These are phyloP conservation scores for Eonycteris spelaea DNA, from an alignment of 2,113 vertebrate genomes.

Conservation along the genomic window DNA sequence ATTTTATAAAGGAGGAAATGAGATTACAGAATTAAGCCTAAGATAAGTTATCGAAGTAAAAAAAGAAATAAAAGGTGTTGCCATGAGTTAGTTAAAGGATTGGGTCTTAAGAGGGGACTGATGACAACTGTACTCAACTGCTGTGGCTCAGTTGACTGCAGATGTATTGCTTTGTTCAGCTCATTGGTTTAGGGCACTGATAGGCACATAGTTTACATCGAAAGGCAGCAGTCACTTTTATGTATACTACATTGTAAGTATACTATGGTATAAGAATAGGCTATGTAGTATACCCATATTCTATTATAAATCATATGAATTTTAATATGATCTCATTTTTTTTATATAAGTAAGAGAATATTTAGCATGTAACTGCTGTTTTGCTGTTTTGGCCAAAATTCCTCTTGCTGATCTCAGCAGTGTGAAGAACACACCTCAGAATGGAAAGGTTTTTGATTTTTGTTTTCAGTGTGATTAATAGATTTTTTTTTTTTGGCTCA, in stretches of 20 bases:
- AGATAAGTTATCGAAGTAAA: neutral
- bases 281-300: neutral
- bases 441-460: neutral
- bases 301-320: neutral
- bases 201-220: neutral
- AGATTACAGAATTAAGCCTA: neutral
- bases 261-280: too few species aligned
- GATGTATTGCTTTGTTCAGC: neutral
- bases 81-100: neutral
- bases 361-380: neutral
- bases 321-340: conserved; percentile 24
- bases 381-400: conserved; percentile 16
- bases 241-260: neutral
- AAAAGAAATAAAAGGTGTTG: neutral
- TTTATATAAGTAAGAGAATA: neutral
- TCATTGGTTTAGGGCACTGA: neutral
- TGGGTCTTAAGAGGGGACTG: neutral
- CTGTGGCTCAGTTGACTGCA: neutral
- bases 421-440: neutral
- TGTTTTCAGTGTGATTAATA: neutral
- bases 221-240: neutral
- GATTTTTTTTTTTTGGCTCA: neutral
- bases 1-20: neutral
- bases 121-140: neutral
- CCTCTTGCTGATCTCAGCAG: neutral